Evolutionary conservation across 2,797 vertebrate species (phyloP).

Genomic region (Sphaeramia orbicularis): DNA sequence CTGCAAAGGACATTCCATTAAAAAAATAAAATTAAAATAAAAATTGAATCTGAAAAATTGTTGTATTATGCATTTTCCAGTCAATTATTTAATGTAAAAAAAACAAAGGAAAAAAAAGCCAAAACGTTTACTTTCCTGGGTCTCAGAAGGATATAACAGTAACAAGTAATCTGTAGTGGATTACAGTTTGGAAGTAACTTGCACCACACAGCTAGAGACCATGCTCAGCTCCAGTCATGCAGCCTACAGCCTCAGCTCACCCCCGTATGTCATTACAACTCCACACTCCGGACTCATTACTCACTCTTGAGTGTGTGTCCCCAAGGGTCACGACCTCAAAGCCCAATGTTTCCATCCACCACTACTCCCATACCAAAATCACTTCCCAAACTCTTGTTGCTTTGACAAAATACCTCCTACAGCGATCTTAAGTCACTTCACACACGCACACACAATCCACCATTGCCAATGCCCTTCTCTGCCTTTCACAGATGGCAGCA

Average conservation of each 20-base stretch:
- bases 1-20: no score
- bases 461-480: not conserved
- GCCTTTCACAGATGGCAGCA: constrained; percentile 11
- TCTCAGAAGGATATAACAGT: no score
- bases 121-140: no score
- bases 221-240: constrained; percentile 24
- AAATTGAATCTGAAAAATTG: no score
- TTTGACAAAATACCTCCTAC: constrained; percentile 26
- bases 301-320: constrained; percentile 28
- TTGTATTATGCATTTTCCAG: no score
- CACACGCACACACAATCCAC: constrained; percentile 7
- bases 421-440: not conserved
- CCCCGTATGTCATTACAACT: constrained; percentile 38
- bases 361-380: constrained; percentile 33
- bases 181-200: no score
- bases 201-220: no score
- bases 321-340: constrained; percentile 29
- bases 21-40: no score
- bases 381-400: constrained; percentile 34
- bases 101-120: no score
- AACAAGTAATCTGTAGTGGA: no score
- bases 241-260: constrained; percentile 33
- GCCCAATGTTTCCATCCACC: constrained; percentile 37
- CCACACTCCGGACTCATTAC: constrained; percentile 44
- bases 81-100: no score